These are phyloP conservation scores for Drosophila paranaensis DNA, from an alignment of 2,888 invertebrate genomes.

Conservation along the genomic window DNA sequence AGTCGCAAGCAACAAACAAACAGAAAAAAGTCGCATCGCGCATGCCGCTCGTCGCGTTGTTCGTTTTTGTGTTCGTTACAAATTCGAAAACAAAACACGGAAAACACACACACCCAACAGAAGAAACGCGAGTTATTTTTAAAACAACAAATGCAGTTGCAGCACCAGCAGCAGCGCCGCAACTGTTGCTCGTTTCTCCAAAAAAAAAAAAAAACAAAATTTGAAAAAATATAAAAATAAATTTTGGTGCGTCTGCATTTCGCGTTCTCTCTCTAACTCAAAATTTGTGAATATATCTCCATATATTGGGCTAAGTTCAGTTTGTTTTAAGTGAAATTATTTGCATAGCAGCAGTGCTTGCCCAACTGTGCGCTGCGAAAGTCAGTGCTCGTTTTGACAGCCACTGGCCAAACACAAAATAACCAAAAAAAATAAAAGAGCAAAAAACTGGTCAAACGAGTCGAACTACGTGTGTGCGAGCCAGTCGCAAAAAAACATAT, in stretches of 20 bases:
- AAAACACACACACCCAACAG: constrained; percentile 4
- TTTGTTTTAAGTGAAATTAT: constrained; percentile 58
- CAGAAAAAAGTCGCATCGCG: not conserved
- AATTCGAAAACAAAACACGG: constrained; percentile 43
- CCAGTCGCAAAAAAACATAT: constrained; percentile 50
- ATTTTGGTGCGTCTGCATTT: constrained; percentile 18
- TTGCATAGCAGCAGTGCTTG: constrained; percentile 50
- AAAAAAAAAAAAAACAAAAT: constrained; percentile 35
- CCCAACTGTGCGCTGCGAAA: constrained; percentile 46
- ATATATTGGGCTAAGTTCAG: not conserved
- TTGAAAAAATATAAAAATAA: constrained; percentile 30
- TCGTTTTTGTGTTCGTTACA: constrained; percentile 48
- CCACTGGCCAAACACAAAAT: constrained; percentile 43
- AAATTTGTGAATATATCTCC: constrained; percentile 7
- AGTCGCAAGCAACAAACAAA: constrained; percentile 25
- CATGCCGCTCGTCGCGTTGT: constrained; percentile 36
- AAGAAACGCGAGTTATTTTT: constrained; percentile 47
- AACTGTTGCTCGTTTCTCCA: constrained; percentile 32
- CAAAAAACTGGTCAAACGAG: constrained; percentile 80
- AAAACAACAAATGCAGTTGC: constrained; percentile 42
- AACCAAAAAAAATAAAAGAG: constrained; percentile 38
- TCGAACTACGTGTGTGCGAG: constrained; percentile 64
- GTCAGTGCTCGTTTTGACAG: constrained; percentile 54
- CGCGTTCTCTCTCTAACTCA: not conserved
- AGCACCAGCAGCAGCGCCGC: constrained; percentile 25